These are phyloP conservation scores for Lordiphosa collinella DNA, from an alignment of 1,140 invertebrate genomes.

Conservation along the genomic window DNA sequence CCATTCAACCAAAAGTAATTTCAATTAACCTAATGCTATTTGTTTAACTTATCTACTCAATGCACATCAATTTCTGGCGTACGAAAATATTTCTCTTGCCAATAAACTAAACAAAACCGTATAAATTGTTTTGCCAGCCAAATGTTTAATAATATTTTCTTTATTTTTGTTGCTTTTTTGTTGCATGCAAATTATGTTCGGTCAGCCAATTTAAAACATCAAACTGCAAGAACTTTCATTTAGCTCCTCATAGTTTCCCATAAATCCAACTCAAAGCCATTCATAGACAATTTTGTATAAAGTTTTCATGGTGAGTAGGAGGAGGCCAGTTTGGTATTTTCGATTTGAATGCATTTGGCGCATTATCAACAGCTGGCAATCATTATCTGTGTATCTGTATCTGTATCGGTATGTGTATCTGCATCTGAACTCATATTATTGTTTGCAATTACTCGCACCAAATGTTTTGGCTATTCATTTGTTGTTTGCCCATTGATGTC, in stretches of 20 bases:
- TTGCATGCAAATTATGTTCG: too few relatives aligned
- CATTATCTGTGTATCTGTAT: conserved; percentile 5
- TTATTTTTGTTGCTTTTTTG: too few relatives aligned
- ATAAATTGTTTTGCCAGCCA: not conserved
- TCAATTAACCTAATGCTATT: conserved; percentile 16
- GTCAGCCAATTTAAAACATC: too few relatives aligned
- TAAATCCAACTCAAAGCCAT: too few relatives aligned
- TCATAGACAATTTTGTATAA: too few relatives aligned
- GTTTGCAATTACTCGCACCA: conserved; percentile 63
- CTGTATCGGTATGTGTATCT: conserved; percentile 12
- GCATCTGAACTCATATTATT: conserved; percentile 49
- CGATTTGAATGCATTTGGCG: not conserved
- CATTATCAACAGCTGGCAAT: conserved; percentile 3
- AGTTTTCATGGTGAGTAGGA: too few relatives aligned
- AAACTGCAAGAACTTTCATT: too few relatives aligned
- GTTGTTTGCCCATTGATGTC: conserved; percentile 25
- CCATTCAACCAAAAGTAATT: conserved; percentile 3
- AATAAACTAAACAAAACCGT: not conserved
- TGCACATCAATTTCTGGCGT: not conserved
- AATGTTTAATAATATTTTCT: too few relatives aligned
- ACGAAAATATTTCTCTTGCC: not conserved
- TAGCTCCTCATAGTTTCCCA: too few relatives aligned
- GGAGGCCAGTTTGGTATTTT: not conserved
- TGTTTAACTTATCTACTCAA: not conserved
- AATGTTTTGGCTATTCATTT: conserved; percentile 59